Conservation (phyloP, 2,797 vertebrate species). For the Nannoperca obscura region DNA sequence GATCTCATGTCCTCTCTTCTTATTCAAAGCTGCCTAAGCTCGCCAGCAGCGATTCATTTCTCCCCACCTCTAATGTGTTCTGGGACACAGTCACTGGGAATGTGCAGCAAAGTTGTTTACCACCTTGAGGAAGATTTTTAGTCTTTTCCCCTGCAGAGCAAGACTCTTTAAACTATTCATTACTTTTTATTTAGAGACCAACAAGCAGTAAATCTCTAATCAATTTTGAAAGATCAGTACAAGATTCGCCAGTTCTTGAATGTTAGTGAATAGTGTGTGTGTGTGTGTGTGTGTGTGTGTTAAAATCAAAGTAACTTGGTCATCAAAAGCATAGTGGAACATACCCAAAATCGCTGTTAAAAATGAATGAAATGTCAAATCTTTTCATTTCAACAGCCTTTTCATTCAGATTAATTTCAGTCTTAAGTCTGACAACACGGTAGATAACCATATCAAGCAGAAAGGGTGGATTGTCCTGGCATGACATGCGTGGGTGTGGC, state of each 20-base stretch:
- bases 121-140: background rate
- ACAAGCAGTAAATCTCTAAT: conserved; percentile 1
- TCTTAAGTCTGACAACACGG: background rate
- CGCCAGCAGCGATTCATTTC: background rate
- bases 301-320: background rate
- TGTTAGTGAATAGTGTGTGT: background rate
- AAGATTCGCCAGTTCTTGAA: background rate
- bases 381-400: background rate
- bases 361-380: background rate
- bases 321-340: background rate
- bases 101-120: background rate
- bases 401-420: background rate
- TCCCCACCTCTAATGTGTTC: background rate
- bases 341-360: too few species aligned
- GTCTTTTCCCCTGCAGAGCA: background rate
- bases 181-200: background rate
- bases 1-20: background rate
- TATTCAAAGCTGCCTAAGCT: background rate
- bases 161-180: background rate
- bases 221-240: background rate
- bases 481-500: conserved; percentile 21
- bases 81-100: background rate
- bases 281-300: background rate
- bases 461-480: conserved; percentile 20
- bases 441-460: background rate